Base-by-base conservation (phyloP, 2,888 invertebrate species). In the Brachyopa scutellaris region DNA sequence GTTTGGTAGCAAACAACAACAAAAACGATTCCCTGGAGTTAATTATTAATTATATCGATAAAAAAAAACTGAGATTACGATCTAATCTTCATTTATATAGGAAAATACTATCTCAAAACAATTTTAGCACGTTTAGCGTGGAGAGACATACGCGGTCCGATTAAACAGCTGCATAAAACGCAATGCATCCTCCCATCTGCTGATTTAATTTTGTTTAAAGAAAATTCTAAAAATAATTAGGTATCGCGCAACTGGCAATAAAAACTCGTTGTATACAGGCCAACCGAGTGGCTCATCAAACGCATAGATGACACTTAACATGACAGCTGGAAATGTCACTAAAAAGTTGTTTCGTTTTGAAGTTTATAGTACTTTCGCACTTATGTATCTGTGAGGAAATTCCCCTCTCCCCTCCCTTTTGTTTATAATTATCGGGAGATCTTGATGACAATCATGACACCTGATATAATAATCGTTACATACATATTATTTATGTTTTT, bases 291-390 rank as follows among this genome's bases (percentile, higher is more conserved):
- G 77, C 45, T 29, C 66, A 61, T 79, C 78, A 79, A 66, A 72
- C 57, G 53, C 59, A 29, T 13, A 45, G 40, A 38, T 73, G 78
- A 73, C 59, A 79, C 66, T 47, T 73, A 59, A 79, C 78, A 79
- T 66, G 78, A 67, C 76, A 70, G 47, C 53, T 72, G 66, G 66
- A 73, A 79, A 73, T 72, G 78, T 66, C 66, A 66, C 45, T 79
- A 38, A 73, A 59, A 79, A 61, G 78, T 40, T 29, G 59, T 61
- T 67, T 33, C 15, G 19, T 47, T n/a, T 59, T 62, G 47, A 36
- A 57, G 23, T 23, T 45, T 53, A 26, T 13, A n/a, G n/a, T n/a
- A n/a, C n/a, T 62, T 64, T 64, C 47, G 62, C 70, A 62, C 62
- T 69, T 47, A 0, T 19, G 4, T 21, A 6, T n/a, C 19, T 19